A percentile compares a stretch with the other conserved stretches of the same genome.
Evolutionary conservation across 2,888 invertebrate genomes (phyloP).

Genomic region (Geophilus truncorum): DNA sequence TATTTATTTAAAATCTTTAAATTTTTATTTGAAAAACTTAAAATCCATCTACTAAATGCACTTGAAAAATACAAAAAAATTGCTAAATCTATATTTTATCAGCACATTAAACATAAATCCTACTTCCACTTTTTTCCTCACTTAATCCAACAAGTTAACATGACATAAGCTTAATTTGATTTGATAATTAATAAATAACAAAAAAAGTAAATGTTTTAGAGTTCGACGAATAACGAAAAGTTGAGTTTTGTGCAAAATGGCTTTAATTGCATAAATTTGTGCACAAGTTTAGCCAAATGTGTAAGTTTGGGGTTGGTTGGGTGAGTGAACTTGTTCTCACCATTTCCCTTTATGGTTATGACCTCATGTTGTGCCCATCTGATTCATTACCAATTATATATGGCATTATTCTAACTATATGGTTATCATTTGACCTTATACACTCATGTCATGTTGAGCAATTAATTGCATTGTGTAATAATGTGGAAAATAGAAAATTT

Average conservation of each 20-base stretch:
- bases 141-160: too few species aligned
- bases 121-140: too few species aligned
- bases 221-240: too few species aligned
- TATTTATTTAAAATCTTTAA: too few species aligned
- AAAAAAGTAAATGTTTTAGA: too few species aligned
- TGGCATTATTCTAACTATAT: neutral
- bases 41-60: too few species aligned
- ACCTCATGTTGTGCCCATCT: conserved; percentile 4
- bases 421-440: neutral
- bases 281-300: neutral
- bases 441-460: neutral
- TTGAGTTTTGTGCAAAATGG: too few species aligned
- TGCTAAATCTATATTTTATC: too few species aligned
- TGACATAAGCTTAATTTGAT: neutral
- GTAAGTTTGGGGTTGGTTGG: neutral
- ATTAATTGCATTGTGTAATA: neutral
- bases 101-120: too few species aligned
- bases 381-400: neutral
- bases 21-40: too few species aligned
- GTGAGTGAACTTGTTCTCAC: conserved; percentile 2
- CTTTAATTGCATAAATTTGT: neutral
- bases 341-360: neutral
- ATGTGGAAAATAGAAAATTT: too few species aligned
- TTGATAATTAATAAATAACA: neutral
- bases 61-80: too few species aligned